Conservation (phyloP, 1,140 invertebrate species). For the Idris sp. region DNA sequence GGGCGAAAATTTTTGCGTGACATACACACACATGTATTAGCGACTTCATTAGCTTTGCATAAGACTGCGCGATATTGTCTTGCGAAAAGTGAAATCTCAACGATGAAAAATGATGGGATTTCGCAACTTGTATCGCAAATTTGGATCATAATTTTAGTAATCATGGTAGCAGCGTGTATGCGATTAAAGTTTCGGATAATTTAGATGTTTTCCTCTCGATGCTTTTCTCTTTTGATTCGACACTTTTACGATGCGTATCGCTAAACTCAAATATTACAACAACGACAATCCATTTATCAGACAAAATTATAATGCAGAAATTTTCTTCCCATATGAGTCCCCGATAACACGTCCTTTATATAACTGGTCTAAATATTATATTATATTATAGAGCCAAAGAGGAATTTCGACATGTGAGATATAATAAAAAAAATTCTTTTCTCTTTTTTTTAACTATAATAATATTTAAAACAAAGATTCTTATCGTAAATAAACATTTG, state of each 20-base stretch:
- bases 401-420: conserved; percentile 13
- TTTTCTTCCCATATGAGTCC: conserved; percentile 8
- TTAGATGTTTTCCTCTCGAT: conserved; percentile 33
- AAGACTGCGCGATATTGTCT: too few relatives aligned
- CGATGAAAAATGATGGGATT: conserved; percentile 9
- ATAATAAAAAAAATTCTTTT: conserved; percentile 11
- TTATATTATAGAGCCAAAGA: too few relatives aligned
- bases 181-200: conserved; percentile 47
- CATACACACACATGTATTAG: conserved; percentile 1
- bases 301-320: conserved; percentile 14
- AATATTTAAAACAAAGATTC: background rate
- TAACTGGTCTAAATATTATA: conserved; percentile 15
- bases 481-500: conserved; percentile 8
- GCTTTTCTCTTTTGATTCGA: conserved; percentile 26
- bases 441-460: background rate
- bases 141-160: conserved; percentile 27
- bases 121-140: conserved; percentile 15
- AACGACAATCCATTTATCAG: conserved; percentile 9
- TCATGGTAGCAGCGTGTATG: conserved; percentile 6
- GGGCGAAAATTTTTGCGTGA: too few relatives aligned
- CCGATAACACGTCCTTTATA: conserved; percentile 10
- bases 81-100: conserved; percentile 21
- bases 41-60: conserved; percentile 1
- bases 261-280: background rate
- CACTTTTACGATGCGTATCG: conserved; percentile 18